Evolutionary conservation across 2,113 vertebrate genomes (phyloP), one percentile per base, ranked within the genome.

Genomic region (Microtus oregoni): DNA sequence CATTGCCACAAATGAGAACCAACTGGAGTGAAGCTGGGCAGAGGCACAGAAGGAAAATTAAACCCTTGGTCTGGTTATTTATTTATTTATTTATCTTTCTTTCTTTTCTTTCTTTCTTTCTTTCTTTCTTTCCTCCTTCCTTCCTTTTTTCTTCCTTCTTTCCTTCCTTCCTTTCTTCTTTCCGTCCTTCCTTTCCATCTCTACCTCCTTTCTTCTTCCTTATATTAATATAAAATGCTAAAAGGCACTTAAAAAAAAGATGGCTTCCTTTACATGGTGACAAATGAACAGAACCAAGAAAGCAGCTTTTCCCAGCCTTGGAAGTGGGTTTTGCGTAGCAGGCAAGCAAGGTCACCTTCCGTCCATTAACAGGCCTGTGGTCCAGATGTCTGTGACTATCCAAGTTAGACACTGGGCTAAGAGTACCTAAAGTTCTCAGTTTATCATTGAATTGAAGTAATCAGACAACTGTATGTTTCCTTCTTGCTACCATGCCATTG

Each of bases 1-100:
- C 94, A 96, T 47, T 78, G 83, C 95, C 96, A 97, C 97, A 98
- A 98, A 99, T 98, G 98, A 98, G 94, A 98, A 97, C 98, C 95
- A 98, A 99, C 97, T 98, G 96, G 55, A 95, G 95, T 67, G 87
- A 78, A 95, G 97, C 70, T 92, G 96, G 98, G 97, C 83, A 97
- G 96, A 97, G 72, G 70, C 94, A 93, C 65, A 93, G 91, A 93
- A 55, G 86, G 55, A 96, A 92, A 96, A 96, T 97, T 61, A 70
- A 70, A 92, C 76, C 92, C 72, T 41, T 76, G 92, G 88, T 72
- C 41, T 50, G 2, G 20, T 63, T 32, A 5, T 38, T 1, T 2
- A 2, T 24, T 10, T n/a, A 41, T 41, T 41, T 41, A 41, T 41
- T 19, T 30, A n/a, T 61, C 65, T 35, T 92, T 30, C 6, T 65